These are phyloP conservation scores for Urocyon cinereoargenteus DNA, from an alignment of 2,797 vertebrate species.

Conservation along the genomic window DNA sequence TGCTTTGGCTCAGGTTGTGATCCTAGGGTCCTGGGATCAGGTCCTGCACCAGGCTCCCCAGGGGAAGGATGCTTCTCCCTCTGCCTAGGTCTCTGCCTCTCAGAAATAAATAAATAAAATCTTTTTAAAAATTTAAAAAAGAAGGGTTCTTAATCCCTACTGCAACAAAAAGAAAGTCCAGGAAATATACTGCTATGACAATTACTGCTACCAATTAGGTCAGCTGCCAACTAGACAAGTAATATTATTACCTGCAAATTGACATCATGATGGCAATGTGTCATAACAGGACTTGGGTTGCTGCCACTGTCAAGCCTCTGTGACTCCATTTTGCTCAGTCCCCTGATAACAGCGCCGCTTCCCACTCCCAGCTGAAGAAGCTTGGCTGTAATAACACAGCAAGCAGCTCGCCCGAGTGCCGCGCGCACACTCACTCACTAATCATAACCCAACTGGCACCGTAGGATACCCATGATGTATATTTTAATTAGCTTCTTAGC, in stretches of 20 bases:
- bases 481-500: slow-evolving; percentile 42
- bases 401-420: not conserved
- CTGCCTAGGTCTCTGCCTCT: no score
- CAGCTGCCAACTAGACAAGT: not conserved
- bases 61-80: no score
- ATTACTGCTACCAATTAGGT: not conserved
- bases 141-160: not conserved
- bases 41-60: no score
- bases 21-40: no score
- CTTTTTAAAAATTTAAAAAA: no score
- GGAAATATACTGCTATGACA: not conserved
- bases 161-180: not conserved
- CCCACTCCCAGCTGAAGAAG: not conserved
- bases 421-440: not conserved
- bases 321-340: not conserved
- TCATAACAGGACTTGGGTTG: not conserved
- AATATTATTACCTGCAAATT: not conserved
- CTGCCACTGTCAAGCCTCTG: not conserved
- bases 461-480: not conserved
- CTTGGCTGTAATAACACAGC: rapidly evolving
- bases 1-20: no score
- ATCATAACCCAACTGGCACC: not conserved
- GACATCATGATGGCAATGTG: not conserved
- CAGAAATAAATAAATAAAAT: no score
- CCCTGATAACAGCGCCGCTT: not conserved